Conservation (phyloP, 1,140 invertebrate species). For the Melipona quadrifasciata region DNA sequence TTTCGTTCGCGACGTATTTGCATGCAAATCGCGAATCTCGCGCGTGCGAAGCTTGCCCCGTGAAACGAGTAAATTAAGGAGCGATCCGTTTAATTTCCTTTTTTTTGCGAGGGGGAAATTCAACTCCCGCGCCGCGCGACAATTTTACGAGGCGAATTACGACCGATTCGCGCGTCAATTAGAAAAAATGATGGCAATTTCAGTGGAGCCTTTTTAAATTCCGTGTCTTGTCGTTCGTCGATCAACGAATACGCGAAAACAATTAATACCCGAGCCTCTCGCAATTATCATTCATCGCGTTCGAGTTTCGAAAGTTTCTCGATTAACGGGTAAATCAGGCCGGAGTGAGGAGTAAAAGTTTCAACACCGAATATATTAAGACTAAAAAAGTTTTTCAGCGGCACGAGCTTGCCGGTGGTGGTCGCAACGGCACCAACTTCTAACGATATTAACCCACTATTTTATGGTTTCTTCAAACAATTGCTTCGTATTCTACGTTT, state of each 20-base stretch:
- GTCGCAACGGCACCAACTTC: slow-evolving; percentile 7
- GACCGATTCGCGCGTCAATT: neutral
- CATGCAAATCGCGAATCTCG: neutral
- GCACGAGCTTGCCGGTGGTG: neutral
- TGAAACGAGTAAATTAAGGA: neutral
- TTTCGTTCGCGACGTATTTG: neutral
- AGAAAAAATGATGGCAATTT: neutral
- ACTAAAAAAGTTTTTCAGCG: neutral
- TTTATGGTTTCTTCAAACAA: slow-evolving; percentile 40
- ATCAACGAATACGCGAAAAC: neutral
- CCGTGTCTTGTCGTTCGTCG: neutral
- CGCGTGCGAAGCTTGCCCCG: neutral
- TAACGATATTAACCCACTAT: slow-evolving; percentile 48
- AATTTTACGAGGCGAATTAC: neutral
- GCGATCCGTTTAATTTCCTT: neutral
- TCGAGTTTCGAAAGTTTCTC: neutral
- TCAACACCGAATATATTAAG: neutral
- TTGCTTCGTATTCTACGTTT: slow-evolving; percentile 12
- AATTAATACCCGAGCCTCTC: neutral
- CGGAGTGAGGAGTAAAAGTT: neutral
- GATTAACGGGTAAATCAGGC: neutral
- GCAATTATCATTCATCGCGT: neutral
- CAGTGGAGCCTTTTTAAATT: neutral
- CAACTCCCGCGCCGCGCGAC: neutral
- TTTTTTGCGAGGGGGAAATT: too few species aligned